Evolutionary conservation across 1,140 invertebrate genomes (phyloP).

Genomic region (Ericerus pela): DNA sequence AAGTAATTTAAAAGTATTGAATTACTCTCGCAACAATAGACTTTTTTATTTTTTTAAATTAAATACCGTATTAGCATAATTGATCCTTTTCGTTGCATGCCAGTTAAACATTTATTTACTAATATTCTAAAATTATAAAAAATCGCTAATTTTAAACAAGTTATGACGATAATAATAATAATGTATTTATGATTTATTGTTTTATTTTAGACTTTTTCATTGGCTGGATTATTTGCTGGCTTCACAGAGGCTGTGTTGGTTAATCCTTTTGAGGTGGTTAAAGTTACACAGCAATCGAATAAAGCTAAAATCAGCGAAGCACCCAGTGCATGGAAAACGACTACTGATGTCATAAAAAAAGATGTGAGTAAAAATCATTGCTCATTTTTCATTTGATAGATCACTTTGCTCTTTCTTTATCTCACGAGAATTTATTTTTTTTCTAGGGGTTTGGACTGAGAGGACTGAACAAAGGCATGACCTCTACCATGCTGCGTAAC

Average conservation of each 20-base stretch:
- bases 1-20: no score
- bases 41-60: no score
- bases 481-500: constrained; percentile 72
- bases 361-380: constrained; percentile 31
- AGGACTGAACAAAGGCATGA: constrained; percentile 76
- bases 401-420: neutral
- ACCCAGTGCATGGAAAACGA: constrained; percentile 61
- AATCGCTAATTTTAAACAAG: no score
- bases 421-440: neutral
- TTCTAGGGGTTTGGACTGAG: constrained; percentile 48
- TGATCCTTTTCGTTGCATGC: no score
- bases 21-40: no score
- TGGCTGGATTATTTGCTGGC: constrained; percentile 72
- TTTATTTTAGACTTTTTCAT: constrained; percentile 56
- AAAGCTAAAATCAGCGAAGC: constrained; percentile 36
- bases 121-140: no score
- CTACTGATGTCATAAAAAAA: constrained; percentile 55
- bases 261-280: constrained; percentile 90
- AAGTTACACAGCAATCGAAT: constrained; percentile 69
- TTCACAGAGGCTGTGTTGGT: constrained; percentile 77
- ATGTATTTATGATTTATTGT: constrained; percentile 14
- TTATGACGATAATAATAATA: no score
- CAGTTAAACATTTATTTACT: no score
- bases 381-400: neutral
- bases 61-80: no score